Percentiles rank a stretch among this genome's conserved stretches.
phyloP scores from a whole-genome alignment of 2,113 vertebrate genomes.

The Drymodes brunneopygia region DNA sequence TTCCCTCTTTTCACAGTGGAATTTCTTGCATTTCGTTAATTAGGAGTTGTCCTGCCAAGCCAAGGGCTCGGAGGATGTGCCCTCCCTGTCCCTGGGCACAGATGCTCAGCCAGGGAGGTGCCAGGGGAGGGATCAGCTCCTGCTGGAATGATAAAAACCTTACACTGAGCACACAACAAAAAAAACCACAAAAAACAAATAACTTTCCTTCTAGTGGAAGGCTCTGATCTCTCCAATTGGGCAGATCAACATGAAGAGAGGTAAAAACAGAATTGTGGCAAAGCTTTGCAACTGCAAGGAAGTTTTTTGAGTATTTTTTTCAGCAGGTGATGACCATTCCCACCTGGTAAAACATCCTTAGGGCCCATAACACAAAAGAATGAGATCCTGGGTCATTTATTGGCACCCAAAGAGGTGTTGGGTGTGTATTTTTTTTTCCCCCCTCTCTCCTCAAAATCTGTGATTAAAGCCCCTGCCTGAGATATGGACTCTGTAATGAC shows the following conservation, averaged over 20 bases:
- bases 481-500: not conserved
- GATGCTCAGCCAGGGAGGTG: not conserved
- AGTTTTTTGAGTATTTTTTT: not conserved
- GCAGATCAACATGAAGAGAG: not conserved
- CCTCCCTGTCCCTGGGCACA: not conserved
- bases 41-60: not conserved
- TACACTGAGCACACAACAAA: not conserved
- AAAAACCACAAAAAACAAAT: not conserved
- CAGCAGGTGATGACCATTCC: not conserved
- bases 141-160: not conserved
- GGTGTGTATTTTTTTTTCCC: accelerated
- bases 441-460: not conserved
- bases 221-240: not conserved
- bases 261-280: not conserved
- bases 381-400: not conserved
- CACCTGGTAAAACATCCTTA: not conserved
- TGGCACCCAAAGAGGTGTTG: not conserved
- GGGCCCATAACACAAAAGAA: not conserved
- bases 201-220: not conserved
- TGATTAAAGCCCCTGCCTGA: not conserved
- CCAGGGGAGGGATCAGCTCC: not conserved
- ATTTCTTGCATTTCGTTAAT: conserved; percentile 8
- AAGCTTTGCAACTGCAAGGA: not conserved
- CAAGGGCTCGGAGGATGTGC: not conserved
- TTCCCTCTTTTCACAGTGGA: not conserved